Base-by-base conservation (phyloP, 1,140 invertebrate species). In the Cydia pomonella region DNA sequence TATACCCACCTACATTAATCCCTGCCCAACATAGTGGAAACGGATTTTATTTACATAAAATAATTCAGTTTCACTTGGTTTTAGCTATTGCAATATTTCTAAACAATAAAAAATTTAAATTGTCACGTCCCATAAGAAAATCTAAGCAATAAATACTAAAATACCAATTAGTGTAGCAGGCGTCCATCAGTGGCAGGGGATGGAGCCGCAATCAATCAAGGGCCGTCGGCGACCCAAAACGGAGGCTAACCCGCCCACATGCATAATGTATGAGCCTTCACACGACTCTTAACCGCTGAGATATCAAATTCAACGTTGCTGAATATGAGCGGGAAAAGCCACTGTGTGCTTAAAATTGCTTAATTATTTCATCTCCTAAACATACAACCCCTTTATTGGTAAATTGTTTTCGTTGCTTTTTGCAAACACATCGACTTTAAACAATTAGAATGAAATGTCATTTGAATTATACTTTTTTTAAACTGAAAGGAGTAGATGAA, bases 121-220 rank as follows among this genome's bases (percentile, higher is more conserved):
- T 44, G 41, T 44, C 41, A 44, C 41, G 41, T 44, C 12, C 41
- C 41, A 12, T 44, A 44, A 44, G 10, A 69, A 69, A 69, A 69
- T 27, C 64, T 33, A 25, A 72, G 38, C 77, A 81, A 81, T 79
- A 80, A 81, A 76, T 76, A 73, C 76, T 77, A 78, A 80, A 82
- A 79, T 72, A 79, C 75, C 80, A 83, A 83, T 81, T 83, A 83
- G 80, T 77, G 72, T 63, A 27, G 27, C 38, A 69, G 63, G 41
- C 69, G 76, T 76, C 69, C 25, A 75, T 74, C 47, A 53, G 69
- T 10, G 44, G 23, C 23, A 16, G 53, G 27, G 53, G 13, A n/a
- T 59, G 73, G 21, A 23, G 74, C 80, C 74, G 76, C 81, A 82
- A 82, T 84, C 82, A 82, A 83, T 83, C 82, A 83, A 78, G 77